These are phyloP conservation scores for Cyanoliseus patagonus DNA, from an alignment of 2,113 vertebrate species.

Conservation along the genomic window DNA sequence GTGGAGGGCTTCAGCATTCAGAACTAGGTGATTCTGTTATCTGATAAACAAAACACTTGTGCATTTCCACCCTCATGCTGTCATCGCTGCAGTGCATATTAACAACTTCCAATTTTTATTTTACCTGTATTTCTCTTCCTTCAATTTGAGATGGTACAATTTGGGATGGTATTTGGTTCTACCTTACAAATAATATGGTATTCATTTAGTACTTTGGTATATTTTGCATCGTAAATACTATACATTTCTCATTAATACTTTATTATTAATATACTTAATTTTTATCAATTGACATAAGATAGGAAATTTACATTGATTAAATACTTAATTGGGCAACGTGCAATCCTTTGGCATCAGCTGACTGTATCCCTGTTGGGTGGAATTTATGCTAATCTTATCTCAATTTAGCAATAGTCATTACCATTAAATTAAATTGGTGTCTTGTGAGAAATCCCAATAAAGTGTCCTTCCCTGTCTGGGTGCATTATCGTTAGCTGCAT, in stretches of 20 bases:
- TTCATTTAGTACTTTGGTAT: neutral
- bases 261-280: neutral
- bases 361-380: neutral
- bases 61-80: neutral
- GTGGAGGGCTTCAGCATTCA: neutral
- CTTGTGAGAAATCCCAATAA: neutral
- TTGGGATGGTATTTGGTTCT: neutral
- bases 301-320: neutral
- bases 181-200: neutral
- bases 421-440: neutral
- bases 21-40: neutral
- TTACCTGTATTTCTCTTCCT: neutral
- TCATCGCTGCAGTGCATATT: neutral
- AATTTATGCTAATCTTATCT: neutral
- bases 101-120: neutral
- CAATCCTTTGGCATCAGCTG: neutral
- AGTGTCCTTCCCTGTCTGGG: neutral
- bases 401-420: neutral
- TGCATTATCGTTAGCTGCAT: neutral
- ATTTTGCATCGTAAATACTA: neutral
- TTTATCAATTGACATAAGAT: neutral
- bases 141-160: neutral
- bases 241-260: neutral
- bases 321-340: neutral
- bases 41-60: neutral